Conservation (phyloP, 1,140 invertebrate genomes). For the Bombus impatiens region DNA sequence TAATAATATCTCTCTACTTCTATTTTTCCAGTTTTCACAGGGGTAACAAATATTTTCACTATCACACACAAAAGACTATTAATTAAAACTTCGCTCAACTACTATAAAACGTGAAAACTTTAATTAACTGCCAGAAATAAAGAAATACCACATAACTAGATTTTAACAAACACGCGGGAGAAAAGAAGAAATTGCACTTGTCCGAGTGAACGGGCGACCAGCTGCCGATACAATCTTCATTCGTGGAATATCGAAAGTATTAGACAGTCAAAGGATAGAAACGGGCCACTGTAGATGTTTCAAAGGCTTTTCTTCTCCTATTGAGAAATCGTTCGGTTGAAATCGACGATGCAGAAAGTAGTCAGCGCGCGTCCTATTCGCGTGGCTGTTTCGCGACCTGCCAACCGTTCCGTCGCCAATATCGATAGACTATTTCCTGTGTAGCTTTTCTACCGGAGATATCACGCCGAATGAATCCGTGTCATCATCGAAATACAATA, state of each 20-base stretch:
- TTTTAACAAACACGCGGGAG: not conserved
- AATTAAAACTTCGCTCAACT: not conserved
- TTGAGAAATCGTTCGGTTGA: not conserved
- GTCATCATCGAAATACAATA: constrained; percentile 3
- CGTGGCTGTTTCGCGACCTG: not conserved
- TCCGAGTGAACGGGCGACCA: not conserved
- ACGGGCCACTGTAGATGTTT: not conserved
- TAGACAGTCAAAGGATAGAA: constrained; percentile 1
- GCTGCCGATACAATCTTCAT: constrained; percentile 24
- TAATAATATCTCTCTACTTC: not conserved
- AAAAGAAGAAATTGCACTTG: not conserved
- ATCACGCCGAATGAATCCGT: not conserved
- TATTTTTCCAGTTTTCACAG: too few relatives aligned
- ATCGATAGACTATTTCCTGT: constrained; percentile 30
- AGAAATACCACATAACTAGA: not conserved
- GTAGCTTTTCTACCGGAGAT: not conserved
- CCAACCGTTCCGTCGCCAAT: not conserved
- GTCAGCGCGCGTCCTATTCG: not conserved
- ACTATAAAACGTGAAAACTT: not conserved
- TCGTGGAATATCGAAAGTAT: constrained; percentile 10
- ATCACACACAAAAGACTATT: too few relatives aligned
- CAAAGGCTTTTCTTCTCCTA: constrained; percentile 4
- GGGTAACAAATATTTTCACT: too few relatives aligned
- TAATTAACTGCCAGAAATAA: not conserved
- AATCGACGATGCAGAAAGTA: constrained; percentile 23